Evolutionary conservation across 2,113 vertebrate genomes (phyloP).

Genomic region (Sardina pilchardus): DNA sequence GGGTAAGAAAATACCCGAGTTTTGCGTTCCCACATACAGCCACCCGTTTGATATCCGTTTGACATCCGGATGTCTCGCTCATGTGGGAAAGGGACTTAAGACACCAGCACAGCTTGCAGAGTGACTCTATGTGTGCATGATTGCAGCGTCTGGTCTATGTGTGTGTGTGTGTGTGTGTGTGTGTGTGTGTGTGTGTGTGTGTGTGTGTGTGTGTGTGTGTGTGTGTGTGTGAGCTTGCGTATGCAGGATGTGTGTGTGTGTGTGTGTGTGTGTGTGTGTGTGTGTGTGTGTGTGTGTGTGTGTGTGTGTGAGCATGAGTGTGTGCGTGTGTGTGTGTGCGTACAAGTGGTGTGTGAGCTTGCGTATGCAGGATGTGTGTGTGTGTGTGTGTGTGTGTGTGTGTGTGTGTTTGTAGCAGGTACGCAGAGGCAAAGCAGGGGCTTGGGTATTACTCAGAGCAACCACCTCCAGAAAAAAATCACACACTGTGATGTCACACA

Average conservation of each 20-base stretch:
- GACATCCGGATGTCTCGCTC: too few species aligned
- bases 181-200: slow-evolving; percentile 4
- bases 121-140: neutral
- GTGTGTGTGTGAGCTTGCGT: too few species aligned
- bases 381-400: neutral
- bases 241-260: neutral
- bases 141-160: too few species aligned
- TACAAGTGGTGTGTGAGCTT: neutral
- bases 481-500: slow-evolving; percentile 54
- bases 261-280: neutral
- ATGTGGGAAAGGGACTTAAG: too few species aligned
- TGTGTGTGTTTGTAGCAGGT: neutral
- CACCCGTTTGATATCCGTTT: too few species aligned
- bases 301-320: slow-evolving; percentile 21
- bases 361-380: neutral
- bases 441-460: slow-evolving; percentile 10
- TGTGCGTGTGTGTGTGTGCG: slow-evolving; percentile 14
- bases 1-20: too few species aligned
- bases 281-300: neutral
- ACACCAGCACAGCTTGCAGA: slow-evolving; percentile 7
- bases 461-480: neutral
- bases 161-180: neutral
- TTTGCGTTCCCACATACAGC: too few species aligned
- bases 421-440: slow-evolving; percentile 4
- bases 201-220: slow-evolving; percentile 21